phyloP scores from a whole-genome alignment of 2,888 invertebrate species.

The Azorinus chamasolen region DNA sequence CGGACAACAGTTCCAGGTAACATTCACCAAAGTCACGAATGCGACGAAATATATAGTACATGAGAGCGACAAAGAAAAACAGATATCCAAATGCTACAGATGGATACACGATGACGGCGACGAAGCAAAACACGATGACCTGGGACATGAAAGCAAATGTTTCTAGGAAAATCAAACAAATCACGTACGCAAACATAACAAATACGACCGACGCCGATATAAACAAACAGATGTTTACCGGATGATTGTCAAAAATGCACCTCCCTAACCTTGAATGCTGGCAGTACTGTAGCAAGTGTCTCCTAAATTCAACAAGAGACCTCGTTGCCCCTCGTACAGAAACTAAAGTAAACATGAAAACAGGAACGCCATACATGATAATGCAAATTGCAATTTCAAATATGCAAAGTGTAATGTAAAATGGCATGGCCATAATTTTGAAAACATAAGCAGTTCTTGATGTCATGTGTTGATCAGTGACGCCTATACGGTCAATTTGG shows the following conservation, averaged over 20 bases:
- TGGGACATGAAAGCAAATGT: conserved; percentile 43
- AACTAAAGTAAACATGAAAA: conserved; percentile 24
- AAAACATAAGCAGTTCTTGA: too few species aligned
- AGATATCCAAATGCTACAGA: conserved; percentile 45
- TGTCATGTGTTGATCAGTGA: too few species aligned
- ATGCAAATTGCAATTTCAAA: conserved; percentile 30
- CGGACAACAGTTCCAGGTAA: conserved; percentile 44
- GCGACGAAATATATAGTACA: conserved; percentile 47
- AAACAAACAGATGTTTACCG: conserved; percentile 14
- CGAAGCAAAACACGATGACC: conserved; percentile 42
- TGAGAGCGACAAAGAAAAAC: conserved; percentile 44
- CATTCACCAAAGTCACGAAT: conserved; percentile 36
- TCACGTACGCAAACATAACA: conserved; percentile 20
- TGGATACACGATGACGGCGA: conserved; percentile 50
- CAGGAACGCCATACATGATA: conserved; percentile 32
- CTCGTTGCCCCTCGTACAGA: conserved; percentile 25
- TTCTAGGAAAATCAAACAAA: conserved; percentile 44
- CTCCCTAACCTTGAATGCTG: neutral
- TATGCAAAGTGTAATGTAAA: conserved; percentile 30
- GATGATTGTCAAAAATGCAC: neutral
- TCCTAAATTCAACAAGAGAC: conserved; percentile 2
- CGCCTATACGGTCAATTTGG: conserved; percentile 13
- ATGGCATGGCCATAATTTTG: neutral
- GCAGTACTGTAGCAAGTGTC: neutral
- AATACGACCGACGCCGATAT: conserved; percentile 2